phyloP scores from a whole-genome alignment of 35 echinoderm and acorn worm species.

The Nesometra sesokonis region DNA sequence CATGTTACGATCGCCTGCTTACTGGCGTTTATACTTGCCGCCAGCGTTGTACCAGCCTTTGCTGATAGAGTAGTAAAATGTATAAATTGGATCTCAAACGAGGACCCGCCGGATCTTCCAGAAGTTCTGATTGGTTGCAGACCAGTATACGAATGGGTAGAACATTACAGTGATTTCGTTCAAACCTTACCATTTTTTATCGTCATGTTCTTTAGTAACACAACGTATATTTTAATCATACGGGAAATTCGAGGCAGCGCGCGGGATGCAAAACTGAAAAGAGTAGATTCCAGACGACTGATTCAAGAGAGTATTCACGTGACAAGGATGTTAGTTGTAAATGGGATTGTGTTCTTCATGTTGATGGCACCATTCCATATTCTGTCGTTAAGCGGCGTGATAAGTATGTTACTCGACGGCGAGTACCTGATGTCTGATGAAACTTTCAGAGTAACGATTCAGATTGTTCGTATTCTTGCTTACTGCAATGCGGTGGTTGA shows the following conservation, averaged over 20 bases:
- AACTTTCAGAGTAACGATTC: not conserved
- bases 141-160: not conserved
- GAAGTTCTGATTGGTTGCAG: not conserved
- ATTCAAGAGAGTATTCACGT: conserved; percentile 5
- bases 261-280: not conserved
- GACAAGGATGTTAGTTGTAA: conserved; percentile 17
- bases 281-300: not conserved
- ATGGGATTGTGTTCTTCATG: conserved; percentile 5
- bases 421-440: not conserved
- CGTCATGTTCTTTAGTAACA: not conserved
- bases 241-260: not conserved
- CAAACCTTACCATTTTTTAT: not conserved
- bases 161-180: not conserved
- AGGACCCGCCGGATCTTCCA: not conserved
- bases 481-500: conserved; percentile 10
- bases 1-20: conserved; percentile 2
- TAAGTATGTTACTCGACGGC: not conserved
- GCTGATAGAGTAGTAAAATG: not conserved
- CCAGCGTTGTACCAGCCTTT: not conserved
- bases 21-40: conserved; percentile 1
- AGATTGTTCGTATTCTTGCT: conserved; percentile 4
- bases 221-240: conserved; percentile 16
- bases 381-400: not conserved
- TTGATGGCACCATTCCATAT: conserved; percentile 6
- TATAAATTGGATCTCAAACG: not conserved